These are phyloP conservation scores for Bujurquina vittata DNA, from an alignment of 2,113 vertebrate species.

Conservation along the genomic window DNA sequence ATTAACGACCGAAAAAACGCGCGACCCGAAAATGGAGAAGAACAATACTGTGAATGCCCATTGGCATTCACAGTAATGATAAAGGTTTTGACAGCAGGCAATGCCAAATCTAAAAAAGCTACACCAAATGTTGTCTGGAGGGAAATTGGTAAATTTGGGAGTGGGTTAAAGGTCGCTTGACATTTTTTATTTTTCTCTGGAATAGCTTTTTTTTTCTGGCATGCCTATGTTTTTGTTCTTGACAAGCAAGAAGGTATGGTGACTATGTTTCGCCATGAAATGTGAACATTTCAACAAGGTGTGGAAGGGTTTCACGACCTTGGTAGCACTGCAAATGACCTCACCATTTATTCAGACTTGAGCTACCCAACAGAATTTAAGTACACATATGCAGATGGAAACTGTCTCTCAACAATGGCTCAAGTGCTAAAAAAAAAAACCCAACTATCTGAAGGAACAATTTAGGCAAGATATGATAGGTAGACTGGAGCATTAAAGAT, in stretches of 20 bases:
- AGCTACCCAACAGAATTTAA: neutral
- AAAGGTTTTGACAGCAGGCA: too few relatives aligned
- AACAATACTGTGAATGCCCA: too few relatives aligned
- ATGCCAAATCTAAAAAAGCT: too few relatives aligned
- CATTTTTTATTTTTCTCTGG: too few relatives aligned
- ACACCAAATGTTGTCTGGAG: too few relatives aligned
- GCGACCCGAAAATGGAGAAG: too few relatives aligned
- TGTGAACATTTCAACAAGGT: neutral
- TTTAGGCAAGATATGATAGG: neutral
- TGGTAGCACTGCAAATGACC: conserved; percentile 15
- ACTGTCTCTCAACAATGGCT: neutral
- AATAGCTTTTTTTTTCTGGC: too few relatives aligned
- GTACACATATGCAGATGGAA: conserved; percentile 28
- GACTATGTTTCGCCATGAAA: neutral
- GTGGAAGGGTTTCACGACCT: conserved; percentile 1
- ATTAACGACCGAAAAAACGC: too few relatives aligned
- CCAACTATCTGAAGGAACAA: neutral
- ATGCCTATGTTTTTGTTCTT: neutral
- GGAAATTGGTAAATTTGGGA: too few relatives aligned
- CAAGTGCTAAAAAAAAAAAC: neutral
- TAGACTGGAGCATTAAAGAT: too few relatives aligned
- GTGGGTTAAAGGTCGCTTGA: too few relatives aligned
- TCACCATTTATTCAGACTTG: conserved; percentile 16
- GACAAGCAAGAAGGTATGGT: neutral
- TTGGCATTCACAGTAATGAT: too few relatives aligned